Conservation (phyloP, 1,140 invertebrate species). For the Trichonephila clavata region DNA sequence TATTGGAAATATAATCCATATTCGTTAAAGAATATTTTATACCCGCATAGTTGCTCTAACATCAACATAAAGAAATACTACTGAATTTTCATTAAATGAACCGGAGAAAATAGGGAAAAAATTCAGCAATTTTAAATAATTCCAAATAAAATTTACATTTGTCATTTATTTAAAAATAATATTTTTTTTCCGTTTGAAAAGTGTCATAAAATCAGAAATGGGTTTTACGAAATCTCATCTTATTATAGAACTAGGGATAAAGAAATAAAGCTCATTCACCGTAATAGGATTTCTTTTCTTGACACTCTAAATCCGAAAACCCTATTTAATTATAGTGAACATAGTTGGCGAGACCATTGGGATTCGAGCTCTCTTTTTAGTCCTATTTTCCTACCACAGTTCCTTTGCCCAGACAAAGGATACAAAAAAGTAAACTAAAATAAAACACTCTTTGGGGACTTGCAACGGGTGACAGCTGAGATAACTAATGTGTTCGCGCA, state of each 20-base stretch:
- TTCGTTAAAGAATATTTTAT: too few species aligned
- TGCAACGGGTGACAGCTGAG: conserved; percentile 52
- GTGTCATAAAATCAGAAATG: conserved; percentile 2
- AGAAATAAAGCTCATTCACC: conserved; percentile 58
- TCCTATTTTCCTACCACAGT: conserved; percentile 49
- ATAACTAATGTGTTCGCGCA: conserved; percentile 55
- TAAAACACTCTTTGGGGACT: conserved; percentile 54
- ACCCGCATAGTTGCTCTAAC: too few species aligned
- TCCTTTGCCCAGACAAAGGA: background rate
- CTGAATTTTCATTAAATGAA: too few species aligned
- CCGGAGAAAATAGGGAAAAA: background rate
- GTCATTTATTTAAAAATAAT: background rate
- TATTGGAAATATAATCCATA: too few species aligned
- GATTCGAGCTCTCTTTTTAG: conserved; percentile 19
- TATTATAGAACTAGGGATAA: conserved; percentile 44
- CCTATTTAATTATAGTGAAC: conserved; percentile 67
- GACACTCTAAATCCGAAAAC: conserved; percentile 59
- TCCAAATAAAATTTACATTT: background rate
- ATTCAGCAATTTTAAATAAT: background rate
- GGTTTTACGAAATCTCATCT: conserved; percentile 6
- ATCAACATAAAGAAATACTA: too few species aligned
- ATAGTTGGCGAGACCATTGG: conserved; percentile 41
- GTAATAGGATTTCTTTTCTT: conserved; percentile 58
- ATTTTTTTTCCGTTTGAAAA: background rate
- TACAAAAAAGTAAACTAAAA: conserved; percentile 55